A percentile compares a stretch with the other conserved stretches of the same genome.
These are phyloP conservation scores for Forficula auricularia DNA, from an alignment of 1,140 invertebrate species.

Conservation along the genomic window DNA sequence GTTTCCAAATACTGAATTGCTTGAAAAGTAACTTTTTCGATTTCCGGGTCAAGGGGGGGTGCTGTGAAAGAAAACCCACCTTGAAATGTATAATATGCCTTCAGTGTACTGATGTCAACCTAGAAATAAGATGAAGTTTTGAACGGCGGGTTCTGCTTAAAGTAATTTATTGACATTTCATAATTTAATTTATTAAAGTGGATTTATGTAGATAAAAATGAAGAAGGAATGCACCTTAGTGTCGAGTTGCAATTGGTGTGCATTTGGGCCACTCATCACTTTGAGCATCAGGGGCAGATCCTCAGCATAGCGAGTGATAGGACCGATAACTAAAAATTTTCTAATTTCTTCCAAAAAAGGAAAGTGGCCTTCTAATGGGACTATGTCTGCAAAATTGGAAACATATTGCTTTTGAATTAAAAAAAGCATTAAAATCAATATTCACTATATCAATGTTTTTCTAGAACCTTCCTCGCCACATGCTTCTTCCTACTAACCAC, in stretches of 20 bases:
- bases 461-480: no score
- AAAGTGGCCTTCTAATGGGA: conserved; percentile 2
- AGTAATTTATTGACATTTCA: no score
- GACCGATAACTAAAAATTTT: conserved; percentile 46
- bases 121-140: no score
- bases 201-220: no score
- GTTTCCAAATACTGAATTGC: conserved; percentile 27
- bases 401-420: no score
- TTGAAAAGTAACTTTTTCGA: conserved; percentile 28
- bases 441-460: no score
- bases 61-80: conserved; percentile 31
- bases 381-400: not conserved
- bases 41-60: conserved; percentile 27
- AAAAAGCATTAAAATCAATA: no score
- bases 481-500: no score
- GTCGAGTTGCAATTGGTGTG: conserved; percentile 38
- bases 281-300: conserved; percentile 59
- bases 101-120: conserved; percentile 39
- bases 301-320: conserved; percentile 64
- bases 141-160: no score
- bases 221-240: conserved; percentile 28
- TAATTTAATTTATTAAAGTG: no score
- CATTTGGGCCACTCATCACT: conserved; percentile 37
- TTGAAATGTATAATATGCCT: conserved; percentile 43
- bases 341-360: conserved; percentile 19